phyloP scores from a whole-genome alignment of 2,888 invertebrate genomes.

The Drosophila kambysellisi region DNA sequence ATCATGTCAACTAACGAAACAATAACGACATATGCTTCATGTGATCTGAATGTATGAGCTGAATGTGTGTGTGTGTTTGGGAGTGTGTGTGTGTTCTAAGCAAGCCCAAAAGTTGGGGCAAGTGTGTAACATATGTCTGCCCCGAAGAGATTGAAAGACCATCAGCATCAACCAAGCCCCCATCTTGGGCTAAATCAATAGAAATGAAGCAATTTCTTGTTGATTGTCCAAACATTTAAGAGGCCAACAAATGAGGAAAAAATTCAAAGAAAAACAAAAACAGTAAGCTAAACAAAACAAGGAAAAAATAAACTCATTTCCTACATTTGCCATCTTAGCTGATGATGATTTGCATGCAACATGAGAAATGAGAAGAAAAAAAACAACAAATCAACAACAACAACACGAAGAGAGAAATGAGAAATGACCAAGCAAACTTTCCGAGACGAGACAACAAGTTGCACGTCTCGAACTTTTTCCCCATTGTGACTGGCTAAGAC shows the following conservation, averaged over 20 bases:
- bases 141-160: background rate
- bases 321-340: background rate
- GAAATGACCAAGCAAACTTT: slow-evolving; percentile 52
- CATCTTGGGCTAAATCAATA: slow-evolving; percentile 60
- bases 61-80: background rate
- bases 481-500: slow-evolving; percentile 39
- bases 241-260: slow-evolving; percentile 57
- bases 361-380: slow-evolving; percentile 4
- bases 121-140: slow-evolving; percentile 57
- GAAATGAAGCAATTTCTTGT: slow-evolving; percentile 51
- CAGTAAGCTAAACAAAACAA: slow-evolving; percentile 1
- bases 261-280: slow-evolving; percentile 20
- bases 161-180: background rate
- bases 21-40: slow-evolving; percentile 32
- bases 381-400: background rate
- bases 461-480: slow-evolving; percentile 39
- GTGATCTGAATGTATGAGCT: slow-evolving; percentile 3
- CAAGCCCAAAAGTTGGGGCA: slow-evolving; percentile 37
- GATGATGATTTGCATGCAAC: slow-evolving; percentile 55
- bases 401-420: slow-evolving; percentile 18
- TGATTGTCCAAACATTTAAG: slow-evolving; percentile 46
- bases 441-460: slow-evolving; percentile 67
- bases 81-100: background rate
- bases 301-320: slow-evolving; percentile 1
- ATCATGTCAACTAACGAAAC: slow-evolving; percentile 38